Conservation (phyloP, 2,888 invertebrate genomes). For the Gryllus longicercus region DNA sequence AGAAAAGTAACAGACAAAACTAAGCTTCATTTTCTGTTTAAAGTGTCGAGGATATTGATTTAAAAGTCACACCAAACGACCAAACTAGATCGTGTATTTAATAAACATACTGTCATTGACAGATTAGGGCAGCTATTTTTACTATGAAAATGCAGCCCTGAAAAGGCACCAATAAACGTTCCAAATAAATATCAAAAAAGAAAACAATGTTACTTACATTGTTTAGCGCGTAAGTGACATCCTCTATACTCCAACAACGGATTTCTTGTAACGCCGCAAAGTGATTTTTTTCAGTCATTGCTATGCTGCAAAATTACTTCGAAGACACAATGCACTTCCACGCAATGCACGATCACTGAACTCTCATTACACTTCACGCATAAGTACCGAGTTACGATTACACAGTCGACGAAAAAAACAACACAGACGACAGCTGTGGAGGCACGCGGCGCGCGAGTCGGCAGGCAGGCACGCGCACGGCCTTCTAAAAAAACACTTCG, state of each 20-base stretch:
- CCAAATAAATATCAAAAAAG: too few relatives aligned
- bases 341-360: not conserved
- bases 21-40: too few relatives aligned
- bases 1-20: too few relatives aligned
- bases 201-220: constrained; percentile 43
- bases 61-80: too few relatives aligned
- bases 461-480: not conserved
- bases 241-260: constrained; percentile 43
- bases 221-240: constrained; percentile 43
- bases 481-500: not conserved
- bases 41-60: too few relatives aligned
- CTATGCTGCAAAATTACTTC: not conserved
- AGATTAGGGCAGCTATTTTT: too few relatives aligned
- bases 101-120: too few relatives aligned
- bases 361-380: not conserved
- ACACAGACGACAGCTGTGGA: not conserved
- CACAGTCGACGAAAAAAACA: not conserved
- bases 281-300: constrained; percentile 22
- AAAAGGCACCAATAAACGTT: too few relatives aligned
- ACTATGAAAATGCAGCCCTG: too few relatives aligned
- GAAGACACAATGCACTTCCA: too few relatives aligned
- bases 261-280: constrained; percentile 41
- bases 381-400: not conserved
- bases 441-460: not conserved
- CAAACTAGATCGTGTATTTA: too few relatives aligned